phyloP scores from a whole-genome alignment of 2,888 invertebrate genomes.

The Heterodera filipjevi region DNA sequence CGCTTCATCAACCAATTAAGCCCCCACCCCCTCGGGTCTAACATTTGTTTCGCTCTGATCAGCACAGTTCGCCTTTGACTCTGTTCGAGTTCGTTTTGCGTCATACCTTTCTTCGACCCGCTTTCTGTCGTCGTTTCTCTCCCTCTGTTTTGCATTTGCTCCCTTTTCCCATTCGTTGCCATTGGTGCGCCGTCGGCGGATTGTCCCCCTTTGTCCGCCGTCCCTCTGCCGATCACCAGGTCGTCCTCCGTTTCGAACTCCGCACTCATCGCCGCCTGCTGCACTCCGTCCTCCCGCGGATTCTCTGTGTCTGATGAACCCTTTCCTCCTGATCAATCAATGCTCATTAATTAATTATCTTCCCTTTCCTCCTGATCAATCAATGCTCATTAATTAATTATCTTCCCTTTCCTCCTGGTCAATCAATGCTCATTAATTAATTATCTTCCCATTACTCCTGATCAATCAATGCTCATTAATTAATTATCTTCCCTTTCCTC shows the following conservation, averaged over 20 bases:
- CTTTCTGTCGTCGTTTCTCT: slow-evolving; percentile 10
- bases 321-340: neutral
- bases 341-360: neutral
- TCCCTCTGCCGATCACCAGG: slow-evolving; percentile 34
- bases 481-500: too few species aligned
- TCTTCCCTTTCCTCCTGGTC: neutral
- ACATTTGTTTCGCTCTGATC: neutral
- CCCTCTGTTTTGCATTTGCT: neutral
- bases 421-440: neutral
- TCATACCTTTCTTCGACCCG: slow-evolving; percentile 29
- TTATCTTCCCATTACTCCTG: neutral
- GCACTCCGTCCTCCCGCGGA: neutral
- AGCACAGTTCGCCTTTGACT: too few species aligned
- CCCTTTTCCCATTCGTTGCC: neutral
- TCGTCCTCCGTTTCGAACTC: slow-evolving; percentile 63
- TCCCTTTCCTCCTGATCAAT: too few species aligned
- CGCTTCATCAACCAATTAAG: too few species aligned
- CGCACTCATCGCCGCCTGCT: slow-evolving; percentile 35
- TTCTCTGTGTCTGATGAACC: neutral
- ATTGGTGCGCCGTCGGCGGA: neutral
- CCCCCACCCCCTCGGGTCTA: too few species aligned
- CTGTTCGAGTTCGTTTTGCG: too few species aligned
- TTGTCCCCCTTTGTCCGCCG: slow-evolving; percentile 23
- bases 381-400: too few species aligned
- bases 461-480: neutral